Evolutionary conservation across 2,888 invertebrate species (phyloP), one percentile per base, ranked within the genome.

Genomic region (Eristalinus sepulchralis): DNA sequence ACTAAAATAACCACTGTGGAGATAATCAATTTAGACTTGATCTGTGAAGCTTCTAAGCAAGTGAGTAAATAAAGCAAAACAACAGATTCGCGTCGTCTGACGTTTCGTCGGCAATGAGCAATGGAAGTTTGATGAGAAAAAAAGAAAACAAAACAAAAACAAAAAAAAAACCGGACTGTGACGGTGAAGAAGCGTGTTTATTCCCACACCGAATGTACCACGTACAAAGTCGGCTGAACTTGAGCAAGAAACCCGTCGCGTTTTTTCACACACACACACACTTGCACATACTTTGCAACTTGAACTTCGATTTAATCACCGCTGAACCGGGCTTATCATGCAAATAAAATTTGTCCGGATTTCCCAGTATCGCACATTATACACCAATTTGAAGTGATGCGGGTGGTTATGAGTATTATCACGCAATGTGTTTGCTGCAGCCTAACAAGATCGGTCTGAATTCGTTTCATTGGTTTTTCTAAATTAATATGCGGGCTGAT

Each of bases 161-260:
- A n/a, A n/a, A n/a, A n/a, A n/a, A 13, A 36, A 70, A 78, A 78
- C 78, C 70, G 70, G 78, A 78, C 31, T 78, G n/a, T 27, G 73
- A 55, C 53, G 53, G 33, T 39, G 33, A 62, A 47, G 17, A 47
- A 47, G 47, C 47, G 6, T 47, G 17, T 47, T 47, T 17, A 1
- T 6, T 8, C 47, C n/a, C 17, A 47, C 47, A 47, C n/a, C n/a
- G n/a, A 39, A 39, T 39, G 6, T n/a, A n/a, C 13, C n/a, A 13
- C 36, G 13, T 36, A 4, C 31, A 31, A 31, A 36, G n/a, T n/a
- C 27, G 27, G 27, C 17, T n/a, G 39, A 47, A 47, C 17, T 2
- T 8, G 47, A 47, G 17, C 47, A 47, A 47, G 47, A 47, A 17
- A 47, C 47, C 8, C 17, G 17, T 47, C 47, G 17, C 17, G 8